Evolutionary conservation across 2,888 invertebrate species (phyloP).

Genomic region (Meta bourneti): DNA sequence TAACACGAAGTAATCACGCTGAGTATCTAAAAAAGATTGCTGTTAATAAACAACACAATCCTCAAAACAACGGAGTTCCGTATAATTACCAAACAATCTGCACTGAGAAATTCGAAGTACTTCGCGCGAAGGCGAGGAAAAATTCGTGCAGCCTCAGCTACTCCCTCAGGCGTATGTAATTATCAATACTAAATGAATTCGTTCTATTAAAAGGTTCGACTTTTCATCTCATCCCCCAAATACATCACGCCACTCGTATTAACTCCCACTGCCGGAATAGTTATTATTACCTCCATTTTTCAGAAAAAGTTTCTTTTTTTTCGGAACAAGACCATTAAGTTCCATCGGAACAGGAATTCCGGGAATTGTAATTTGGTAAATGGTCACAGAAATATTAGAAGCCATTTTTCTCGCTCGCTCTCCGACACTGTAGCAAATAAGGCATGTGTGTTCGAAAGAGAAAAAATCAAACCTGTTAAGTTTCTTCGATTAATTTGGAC

Average conservation of each 20-base stretch:
- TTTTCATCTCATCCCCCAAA: neutral
- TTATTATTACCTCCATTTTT: neutral
- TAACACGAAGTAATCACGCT: too few species aligned
- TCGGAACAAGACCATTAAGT: neutral
- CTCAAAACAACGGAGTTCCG: too few species aligned
- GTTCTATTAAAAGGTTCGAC: neutral
- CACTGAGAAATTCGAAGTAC: neutral
- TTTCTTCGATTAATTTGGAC: slow-evolving; percentile 18
- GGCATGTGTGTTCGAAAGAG: neutral
- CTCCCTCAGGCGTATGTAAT: neutral
- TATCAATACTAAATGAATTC: neutral
- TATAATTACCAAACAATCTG: too few species aligned
- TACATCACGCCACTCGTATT: neutral
- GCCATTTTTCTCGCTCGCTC: neutral
- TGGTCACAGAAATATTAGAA: neutral
- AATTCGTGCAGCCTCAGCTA: neutral
- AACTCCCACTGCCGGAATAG: neutral
- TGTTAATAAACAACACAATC: too few species aligned
- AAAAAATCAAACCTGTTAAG: slow-evolving; percentile 1
- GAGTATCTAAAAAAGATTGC: too few species aligned
- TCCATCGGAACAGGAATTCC: neutral
- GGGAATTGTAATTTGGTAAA: neutral
- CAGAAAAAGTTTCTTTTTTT: neutral
- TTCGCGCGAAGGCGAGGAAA: neutral
- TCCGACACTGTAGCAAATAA: neutral